phyloP scores from a whole-genome alignment of 2,113 vertebrate species.

The Gopherus flavomarginatus region DNA sequence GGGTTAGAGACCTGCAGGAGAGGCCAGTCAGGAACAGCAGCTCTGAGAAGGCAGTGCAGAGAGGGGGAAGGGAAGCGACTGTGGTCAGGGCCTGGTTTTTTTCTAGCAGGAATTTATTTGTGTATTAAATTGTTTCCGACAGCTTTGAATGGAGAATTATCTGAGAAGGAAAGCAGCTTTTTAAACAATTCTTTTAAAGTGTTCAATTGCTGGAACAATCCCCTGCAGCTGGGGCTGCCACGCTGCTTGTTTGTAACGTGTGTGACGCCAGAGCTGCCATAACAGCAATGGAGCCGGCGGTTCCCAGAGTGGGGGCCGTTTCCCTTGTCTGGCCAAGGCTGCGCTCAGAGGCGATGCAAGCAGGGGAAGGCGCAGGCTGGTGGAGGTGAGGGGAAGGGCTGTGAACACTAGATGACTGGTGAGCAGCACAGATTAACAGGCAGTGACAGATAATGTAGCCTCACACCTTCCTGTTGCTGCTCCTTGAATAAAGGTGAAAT shows the following conservation, averaged over 20 bases:
- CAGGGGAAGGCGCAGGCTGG: neutral
- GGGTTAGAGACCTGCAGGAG: neutral
- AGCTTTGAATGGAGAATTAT: constrained; percentile 1
- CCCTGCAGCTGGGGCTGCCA: constrained; percentile 13
- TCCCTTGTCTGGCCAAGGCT: neutral
- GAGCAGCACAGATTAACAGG: neutral
- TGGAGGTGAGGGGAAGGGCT: too few relatives aligned
- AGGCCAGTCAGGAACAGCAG: neutral
- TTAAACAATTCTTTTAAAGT: constrained; percentile 63
- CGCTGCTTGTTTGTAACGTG: neutral
- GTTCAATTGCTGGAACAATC: constrained; percentile 21
- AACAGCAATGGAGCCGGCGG: neutral
- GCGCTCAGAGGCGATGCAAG: too few relatives aligned
- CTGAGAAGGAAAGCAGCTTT: constrained; percentile 35
- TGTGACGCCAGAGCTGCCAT: neutral
- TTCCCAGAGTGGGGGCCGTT: too few relatives aligned
- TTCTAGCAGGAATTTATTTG: constrained; percentile 9
- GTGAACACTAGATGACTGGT: neutral
- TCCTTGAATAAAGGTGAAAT: neutral
- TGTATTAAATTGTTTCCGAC: constrained; percentile 45
- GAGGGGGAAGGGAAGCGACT: neutral
- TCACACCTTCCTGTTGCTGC: too few relatives aligned
- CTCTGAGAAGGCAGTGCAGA: neutral
- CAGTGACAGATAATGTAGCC: neutral
- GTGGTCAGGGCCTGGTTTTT: neutral